A percentile compares a stretch with the other conserved stretches of the same genome.
Conservation (phyloP, 2,888 invertebrate genomes). For the Anarsia innoxiella region DNA sequence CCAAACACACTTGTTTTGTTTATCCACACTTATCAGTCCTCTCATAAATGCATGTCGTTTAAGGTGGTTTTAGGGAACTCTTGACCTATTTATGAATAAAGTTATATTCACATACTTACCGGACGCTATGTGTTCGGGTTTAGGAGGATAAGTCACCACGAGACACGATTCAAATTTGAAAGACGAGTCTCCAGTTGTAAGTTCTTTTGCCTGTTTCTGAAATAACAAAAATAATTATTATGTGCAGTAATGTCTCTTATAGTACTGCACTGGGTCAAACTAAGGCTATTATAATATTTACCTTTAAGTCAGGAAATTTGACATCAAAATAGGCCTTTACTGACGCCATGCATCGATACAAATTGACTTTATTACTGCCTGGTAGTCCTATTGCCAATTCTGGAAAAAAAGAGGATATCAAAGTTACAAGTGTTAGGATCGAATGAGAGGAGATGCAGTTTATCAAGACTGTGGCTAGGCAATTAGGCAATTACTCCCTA, state of each 20-base stretch:
- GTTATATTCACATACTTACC: constrained; percentile 3
- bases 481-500: too few relatives aligned
- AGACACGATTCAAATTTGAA: constrained; percentile 29
- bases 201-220: not conserved
- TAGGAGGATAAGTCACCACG: constrained; percentile 24
- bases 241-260: too few relatives aligned
- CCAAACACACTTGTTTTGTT: too few relatives aligned
- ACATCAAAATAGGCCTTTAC: constrained; percentile 28
- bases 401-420: constrained; percentile 18
- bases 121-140: constrained; percentile 20
- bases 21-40: too few relatives aligned
- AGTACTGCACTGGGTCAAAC: too few relatives aligned
- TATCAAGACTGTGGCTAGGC: too few relatives aligned
- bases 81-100: not conserved
- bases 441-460: too few relatives aligned
- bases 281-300: too few relatives aligned
- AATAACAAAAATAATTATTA: not conserved
- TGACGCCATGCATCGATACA: constrained; percentile 35
- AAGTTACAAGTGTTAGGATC: not conserved
- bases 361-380: constrained; percentile 28
- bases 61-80: too few relatives aligned
- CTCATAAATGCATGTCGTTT: too few relatives aligned
- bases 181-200: not conserved
- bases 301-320: constrained; percentile 27
- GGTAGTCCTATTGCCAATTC: constrained; percentile 53